Evolutionary conservation across 2,113 vertebrate genomes (phyloP).

Genomic region (Kryptolebias marmoratus): DNA sequence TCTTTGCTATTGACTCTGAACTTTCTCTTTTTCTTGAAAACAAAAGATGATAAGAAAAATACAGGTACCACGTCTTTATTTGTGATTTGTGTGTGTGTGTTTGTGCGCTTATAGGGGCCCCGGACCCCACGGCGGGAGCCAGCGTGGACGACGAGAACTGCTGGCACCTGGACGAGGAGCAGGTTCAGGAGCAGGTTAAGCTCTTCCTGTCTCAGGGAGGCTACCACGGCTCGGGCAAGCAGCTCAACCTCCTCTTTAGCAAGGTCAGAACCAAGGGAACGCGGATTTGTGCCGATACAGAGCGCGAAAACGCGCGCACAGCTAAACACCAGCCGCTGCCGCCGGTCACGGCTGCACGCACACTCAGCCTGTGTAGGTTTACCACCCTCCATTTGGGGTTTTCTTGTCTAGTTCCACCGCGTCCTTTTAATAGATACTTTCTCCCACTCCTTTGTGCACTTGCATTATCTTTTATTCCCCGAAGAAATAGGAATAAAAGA

Average conservation of each 20-base stretch:
- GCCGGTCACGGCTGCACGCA: not conserved
- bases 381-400: constrained; percentile 11
- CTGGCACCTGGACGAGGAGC: constrained; percentile 99
- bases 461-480: constrained; percentile 26
- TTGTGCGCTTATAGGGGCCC: constrained; percentile 85
- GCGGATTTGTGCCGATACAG: constrained; percentile 13
- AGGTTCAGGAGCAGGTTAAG: constrained; percentile 99
- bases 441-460: constrained; percentile 15
- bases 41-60: not conserved
- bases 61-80: not conserved
- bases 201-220: constrained; percentile 97
- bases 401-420: constrained; percentile 14
- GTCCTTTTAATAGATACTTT: constrained; percentile 37
- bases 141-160: constrained; percentile 99
- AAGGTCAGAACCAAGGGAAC: constrained; percentile 84
- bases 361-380: constrained; percentile 1
- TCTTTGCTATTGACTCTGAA: not conserved
- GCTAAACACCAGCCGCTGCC: constrained; percentile 16
- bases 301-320: constrained; percentile 29
- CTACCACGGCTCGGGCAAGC: constrained; percentile 98
- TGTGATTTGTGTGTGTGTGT: not conserved
- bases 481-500: constrained; percentile 17
- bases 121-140: constrained; percentile 97
- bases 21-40: not conserved
- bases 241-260: constrained; percentile 99